These are phyloP conservation scores for Aricia agestis DNA, from an alignment of 1,140 invertebrate genomes.

Conservation along the genomic window DNA sequence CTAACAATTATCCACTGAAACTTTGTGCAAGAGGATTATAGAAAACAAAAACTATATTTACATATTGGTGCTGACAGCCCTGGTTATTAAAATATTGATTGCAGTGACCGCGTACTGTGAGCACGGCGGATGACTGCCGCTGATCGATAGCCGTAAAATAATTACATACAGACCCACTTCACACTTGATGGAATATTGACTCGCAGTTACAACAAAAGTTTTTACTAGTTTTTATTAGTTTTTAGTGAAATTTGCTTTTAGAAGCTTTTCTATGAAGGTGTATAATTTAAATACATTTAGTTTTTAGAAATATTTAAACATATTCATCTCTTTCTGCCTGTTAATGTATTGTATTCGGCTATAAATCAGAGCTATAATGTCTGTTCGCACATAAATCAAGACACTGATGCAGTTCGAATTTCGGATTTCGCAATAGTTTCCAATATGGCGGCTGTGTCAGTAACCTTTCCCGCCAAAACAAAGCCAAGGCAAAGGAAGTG, in stretches of 20 bases:
- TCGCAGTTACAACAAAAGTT: background rate
- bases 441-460: conserved; percentile 19
- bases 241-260: background rate
- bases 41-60: no score
- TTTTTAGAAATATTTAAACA: background rate
- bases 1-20: no score
- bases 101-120: background rate
- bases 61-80: background rate
- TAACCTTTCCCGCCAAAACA: conserved; percentile 21
- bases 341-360: background rate
- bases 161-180: background rate
- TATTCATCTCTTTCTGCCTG: background rate
- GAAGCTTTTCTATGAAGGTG: background rate
- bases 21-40: no score
- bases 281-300: background rate
- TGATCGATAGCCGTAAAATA: background rate
- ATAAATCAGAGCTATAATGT: background rate
- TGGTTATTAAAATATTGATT: conserved; percentile 4
- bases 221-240: background rate
- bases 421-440: conserved; percentile 2
- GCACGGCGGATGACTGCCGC: background rate
- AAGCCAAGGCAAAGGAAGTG: conserved; percentile 12
- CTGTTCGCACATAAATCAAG: background rate
- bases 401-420: background rate
- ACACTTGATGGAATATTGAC: background rate